These are phyloP conservation scores for Tragelaphus scriptus DNA, from an alignment of 2,113 vertebrate genomes.

Conservation along the genomic window DNA sequence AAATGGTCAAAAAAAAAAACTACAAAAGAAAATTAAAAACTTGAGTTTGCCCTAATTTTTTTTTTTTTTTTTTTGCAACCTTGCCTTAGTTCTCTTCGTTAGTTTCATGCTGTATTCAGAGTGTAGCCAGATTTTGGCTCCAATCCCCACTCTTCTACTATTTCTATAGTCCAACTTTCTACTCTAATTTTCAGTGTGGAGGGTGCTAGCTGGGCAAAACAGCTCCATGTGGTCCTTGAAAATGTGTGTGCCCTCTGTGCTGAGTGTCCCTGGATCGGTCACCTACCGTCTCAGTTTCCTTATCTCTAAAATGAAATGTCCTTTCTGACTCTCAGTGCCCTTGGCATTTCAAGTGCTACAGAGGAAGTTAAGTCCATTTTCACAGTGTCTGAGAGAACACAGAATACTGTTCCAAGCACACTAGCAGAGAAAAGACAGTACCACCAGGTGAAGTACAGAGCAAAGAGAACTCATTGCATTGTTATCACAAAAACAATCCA, in stretches of 20 bases:
- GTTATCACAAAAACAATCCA: background rate
- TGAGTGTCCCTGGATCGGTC: background rate
- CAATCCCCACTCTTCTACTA: fast-evolving
- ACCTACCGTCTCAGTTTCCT: background rate
- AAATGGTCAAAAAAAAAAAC: fast-evolving
- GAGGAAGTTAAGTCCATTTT: background rate
- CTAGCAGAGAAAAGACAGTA: background rate
- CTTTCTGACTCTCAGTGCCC: background rate
- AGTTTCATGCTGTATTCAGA: background rate
- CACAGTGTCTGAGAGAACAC: background rate
- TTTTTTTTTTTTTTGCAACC: background rate
- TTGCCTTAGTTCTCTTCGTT: background rate
- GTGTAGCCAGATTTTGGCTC: background rate
- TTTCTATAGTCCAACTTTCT: background rate
- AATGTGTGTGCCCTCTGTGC: fast-evolving
- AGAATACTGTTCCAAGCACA: background rate
- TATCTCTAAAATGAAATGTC: background rate
- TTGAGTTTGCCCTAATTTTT: background rate
- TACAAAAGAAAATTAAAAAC: background rate
- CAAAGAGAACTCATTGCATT: background rate
- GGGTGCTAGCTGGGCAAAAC: fast-evolving
- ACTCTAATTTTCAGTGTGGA: background rate
- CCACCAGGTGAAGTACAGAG: fast-evolving
- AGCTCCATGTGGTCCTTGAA: background rate
- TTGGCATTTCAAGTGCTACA: background rate